Evolutionary conservation across 2,797 vertebrate genomes (phyloP).

Genomic region (Dallia pectoralis): DNA sequence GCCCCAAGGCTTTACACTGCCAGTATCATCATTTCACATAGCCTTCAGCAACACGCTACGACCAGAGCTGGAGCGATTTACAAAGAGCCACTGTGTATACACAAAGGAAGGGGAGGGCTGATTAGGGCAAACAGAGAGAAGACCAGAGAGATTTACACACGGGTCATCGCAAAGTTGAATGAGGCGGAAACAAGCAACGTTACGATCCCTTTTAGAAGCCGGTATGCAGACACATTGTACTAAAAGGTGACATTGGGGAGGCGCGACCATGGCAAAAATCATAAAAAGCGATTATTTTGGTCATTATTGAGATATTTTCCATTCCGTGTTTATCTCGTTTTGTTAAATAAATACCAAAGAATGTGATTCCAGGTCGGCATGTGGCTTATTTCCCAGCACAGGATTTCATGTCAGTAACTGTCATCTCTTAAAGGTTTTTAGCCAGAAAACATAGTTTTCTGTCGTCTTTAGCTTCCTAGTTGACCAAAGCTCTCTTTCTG

Average conservation of each 20-base stretch:
- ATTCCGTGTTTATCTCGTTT: too few relatives aligned
- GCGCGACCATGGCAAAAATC: too few relatives aligned
- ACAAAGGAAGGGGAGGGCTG: conserved; percentile 34
- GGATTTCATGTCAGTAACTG: too few relatives aligned
- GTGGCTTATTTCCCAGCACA: too few relatives aligned
- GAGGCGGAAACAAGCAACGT: conserved; percentile 46
- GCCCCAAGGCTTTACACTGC: conserved; percentile 71
- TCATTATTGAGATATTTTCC: too few relatives aligned
- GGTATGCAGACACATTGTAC: conserved; percentile 5
- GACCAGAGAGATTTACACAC: conserved; percentile 49
- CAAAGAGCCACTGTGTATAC: conserved; percentile 27
- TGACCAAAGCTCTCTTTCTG: too few relatives aligned
- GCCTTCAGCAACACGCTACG: conserved; percentile 60
- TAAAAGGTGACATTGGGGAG: conserved; percentile 11
- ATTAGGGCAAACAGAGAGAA: conserved; percentile 50
- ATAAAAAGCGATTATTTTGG: too few relatives aligned
- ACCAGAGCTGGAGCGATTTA: conserved; percentile 61
- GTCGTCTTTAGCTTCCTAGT: too few relatives aligned
- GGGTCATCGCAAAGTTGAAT: conserved; percentile 37
- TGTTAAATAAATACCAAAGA: too few relatives aligned
- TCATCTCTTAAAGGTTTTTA: too few relatives aligned
- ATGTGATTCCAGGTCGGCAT: too few relatives aligned
- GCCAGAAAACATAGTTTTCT: too few relatives aligned
- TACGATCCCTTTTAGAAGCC: conserved; percentile 7
- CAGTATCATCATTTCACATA: conserved; percentile 68